Base-by-base conservation (phyloP, 2,797 vertebrate genomes). In the Microchirus variegatus region DNA sequence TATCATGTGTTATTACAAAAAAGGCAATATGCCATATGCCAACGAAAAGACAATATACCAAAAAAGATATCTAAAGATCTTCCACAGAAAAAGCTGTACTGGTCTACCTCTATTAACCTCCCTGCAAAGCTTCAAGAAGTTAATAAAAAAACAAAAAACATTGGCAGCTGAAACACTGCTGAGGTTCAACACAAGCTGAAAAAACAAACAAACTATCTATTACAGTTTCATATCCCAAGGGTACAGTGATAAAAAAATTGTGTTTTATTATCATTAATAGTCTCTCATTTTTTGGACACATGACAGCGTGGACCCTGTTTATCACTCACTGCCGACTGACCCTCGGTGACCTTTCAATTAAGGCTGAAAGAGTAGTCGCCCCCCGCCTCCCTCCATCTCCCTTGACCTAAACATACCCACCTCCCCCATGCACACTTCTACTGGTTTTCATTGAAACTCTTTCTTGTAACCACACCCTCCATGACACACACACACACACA, bases 271-370 rank as follows among this genome's bases (percentile, higher is more conserved):
- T 15, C 41, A 14, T 13, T 42, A 15, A 14, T 41, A 41, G 11
- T 53, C 40, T 5, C 49, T 44, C 52, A 31, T 43, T 70, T n/a
- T 59, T 48, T 47, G 41, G 48, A 80, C 36, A 63, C 54, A 70
- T 53, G 31, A 70, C 67, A 66, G 48, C n/a, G 3, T 45, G 7
- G 45, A 35, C 35, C 26, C 14, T 51, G 71, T 84, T 70, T 82
- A 81, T 82, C 78, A 69, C 10, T 46, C 63, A 50, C 58, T 61
- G 19, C 60, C 17, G 17, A 19, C 37, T 85, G 83, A 87, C 82
- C 75, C 64, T 1, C 4, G 15, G 53, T 69, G 78, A 88, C 81
- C 81, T 75, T 74, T 81, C 80, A 84, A 80, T 87, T 80, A 75
- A 66, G 52, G 53, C 74, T 75, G 45, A 86, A 80, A 79, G 70